phyloP scores from a whole-genome alignment of 2,888 invertebrate species.

The Nasonovia ribisnigri region DNA sequence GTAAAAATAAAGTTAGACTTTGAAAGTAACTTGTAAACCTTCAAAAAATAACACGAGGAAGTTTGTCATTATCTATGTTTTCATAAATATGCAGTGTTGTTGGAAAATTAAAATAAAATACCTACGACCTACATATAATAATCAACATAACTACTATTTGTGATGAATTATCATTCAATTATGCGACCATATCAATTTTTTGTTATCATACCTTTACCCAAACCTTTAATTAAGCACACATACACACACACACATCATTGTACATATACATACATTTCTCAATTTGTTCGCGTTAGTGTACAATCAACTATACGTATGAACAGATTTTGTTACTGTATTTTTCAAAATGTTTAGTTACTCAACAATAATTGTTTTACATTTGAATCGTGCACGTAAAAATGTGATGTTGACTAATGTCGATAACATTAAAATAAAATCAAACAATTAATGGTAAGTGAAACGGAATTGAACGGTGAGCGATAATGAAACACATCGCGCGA shows the following conservation, averaged over 20 bases:
- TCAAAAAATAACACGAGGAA: neutral
- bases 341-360: too few species aligned
- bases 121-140: neutral
- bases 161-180: neutral
- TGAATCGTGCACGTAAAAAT: too few species aligned
- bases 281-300: neutral
- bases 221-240: neutral
- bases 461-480: neutral
- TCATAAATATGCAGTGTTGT: neutral
- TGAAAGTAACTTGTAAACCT: neutral
- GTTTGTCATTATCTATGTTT: neutral
- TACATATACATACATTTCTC: too few species aligned
- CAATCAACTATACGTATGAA: too few species aligned
- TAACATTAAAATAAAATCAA: neutral
- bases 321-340: too few species aligned
- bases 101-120: neutral
- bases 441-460: neutral
- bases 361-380: too few species aligned
- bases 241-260: neutral
- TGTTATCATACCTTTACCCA: neutral
- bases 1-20: neutral
- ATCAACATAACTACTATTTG: neutral
- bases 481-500: neutral
- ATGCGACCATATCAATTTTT: neutral
- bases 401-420: neutral